These are phyloP conservation scores for Argopecten irradians DNA, from an alignment of 1,140 invertebrate species.

Conservation along the genomic window DNA sequence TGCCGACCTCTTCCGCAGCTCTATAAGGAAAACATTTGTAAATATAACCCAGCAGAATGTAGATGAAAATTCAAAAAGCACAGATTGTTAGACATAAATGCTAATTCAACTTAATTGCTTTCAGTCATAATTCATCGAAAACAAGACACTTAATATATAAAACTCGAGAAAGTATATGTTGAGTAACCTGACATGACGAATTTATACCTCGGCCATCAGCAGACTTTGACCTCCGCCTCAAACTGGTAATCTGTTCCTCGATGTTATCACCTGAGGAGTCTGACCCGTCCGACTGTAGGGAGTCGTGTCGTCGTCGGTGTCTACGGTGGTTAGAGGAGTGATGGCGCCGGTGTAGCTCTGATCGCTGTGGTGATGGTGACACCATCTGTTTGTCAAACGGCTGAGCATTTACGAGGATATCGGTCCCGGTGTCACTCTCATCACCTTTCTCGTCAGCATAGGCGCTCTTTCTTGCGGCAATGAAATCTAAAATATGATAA, in stretches of 20 bases:
- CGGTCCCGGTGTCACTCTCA: constrained; percentile 65
- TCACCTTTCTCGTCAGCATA: constrained; percentile 57
- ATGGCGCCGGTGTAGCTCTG: constrained; percentile 21
- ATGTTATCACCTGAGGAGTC: constrained; percentile 51
- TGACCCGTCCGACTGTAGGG: constrained; percentile 56
- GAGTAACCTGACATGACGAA: no score
- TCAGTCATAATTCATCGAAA: no score
- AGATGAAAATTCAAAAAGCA: no score
- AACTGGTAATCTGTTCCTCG: constrained; percentile 38
- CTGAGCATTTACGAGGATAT: constrained; percentile 56
- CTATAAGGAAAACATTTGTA: not conserved
- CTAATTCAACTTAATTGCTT: no score
- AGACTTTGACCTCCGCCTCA: constrained; percentile 58
- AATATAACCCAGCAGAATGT: not conserved
- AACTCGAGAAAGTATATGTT: no score
- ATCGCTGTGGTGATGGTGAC: not conserved
- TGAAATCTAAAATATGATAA: not conserved
- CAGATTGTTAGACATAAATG: no score
- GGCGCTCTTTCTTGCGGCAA: not conserved
- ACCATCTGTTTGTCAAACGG: constrained; percentile 38
- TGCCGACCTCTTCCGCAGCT: constrained; percentile 7
- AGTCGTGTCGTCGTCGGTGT: constrained; percentile 45
- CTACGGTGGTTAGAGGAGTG: not conserved
- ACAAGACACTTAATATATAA: no score
- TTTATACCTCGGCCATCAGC: constrained; percentile 60